Percentiles rank a stretch among this genome's conserved stretches.
Conservation (phyloP, 2,113 vertebrate genomes). For the Illadopsis cleaveri region DNA sequence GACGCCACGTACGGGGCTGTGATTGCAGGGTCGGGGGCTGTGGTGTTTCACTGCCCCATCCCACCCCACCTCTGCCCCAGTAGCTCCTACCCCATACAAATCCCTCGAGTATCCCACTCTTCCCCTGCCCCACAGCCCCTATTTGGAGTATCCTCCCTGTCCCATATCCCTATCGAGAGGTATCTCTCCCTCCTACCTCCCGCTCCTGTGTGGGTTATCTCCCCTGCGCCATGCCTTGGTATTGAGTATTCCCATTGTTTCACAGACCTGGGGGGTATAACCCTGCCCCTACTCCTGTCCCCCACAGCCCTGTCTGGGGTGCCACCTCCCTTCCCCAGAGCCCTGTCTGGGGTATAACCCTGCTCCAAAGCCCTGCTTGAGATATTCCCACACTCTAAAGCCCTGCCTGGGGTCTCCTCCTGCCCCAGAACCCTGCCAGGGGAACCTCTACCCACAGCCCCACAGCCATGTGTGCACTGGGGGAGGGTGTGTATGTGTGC, state of each 20-base stretch:
- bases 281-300: not conserved
- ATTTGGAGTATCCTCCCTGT: too few species aligned
- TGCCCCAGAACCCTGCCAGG: not conserved
- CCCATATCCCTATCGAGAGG: not conserved
- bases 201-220: not conserved
- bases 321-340: not conserved
- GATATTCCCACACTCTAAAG: not conserved
- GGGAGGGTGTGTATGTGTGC: not conserved
- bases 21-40: constrained; percentile 21
- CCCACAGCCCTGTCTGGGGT: not conserved
- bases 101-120: not conserved
- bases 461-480: fast-evolving
- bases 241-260: not conserved
- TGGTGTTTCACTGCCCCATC: fast-evolving
- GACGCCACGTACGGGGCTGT: not conserved
- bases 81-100: not conserved
- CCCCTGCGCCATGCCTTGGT: not conserved
- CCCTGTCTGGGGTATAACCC: not conserved
- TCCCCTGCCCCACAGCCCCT: not conserved
- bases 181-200: not conserved
- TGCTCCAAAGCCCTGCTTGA: not conserved
- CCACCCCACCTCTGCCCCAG: not conserved
- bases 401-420: not conserved
- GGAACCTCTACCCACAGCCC: not conserved
- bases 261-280: not conserved